These are phyloP conservation scores for Thunnus maccoyii DNA, from an alignment of 2,113 vertebrate species.

Conservation along the genomic window DNA sequence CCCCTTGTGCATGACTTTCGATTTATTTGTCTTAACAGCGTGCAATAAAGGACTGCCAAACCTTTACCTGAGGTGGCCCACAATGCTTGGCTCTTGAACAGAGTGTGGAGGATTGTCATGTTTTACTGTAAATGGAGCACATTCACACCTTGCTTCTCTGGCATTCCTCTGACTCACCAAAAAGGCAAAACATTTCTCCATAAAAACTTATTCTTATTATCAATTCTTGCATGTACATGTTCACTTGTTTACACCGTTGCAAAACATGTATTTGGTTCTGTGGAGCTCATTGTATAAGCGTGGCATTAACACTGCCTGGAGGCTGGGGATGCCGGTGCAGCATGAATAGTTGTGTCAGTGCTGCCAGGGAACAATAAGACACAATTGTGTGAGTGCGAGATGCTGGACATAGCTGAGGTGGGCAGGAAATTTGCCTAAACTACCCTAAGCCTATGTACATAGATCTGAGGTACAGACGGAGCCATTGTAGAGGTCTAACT, in stretches of 20 bases:
- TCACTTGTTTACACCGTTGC: conserved; percentile 3
- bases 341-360: conserved; percentile 29
- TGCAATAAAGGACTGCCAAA: conserved; percentile 1
- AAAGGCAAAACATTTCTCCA: neutral
- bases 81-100: neutral
- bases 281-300: conserved; percentile 9
- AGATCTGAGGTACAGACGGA: conserved; percentile 42
- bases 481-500: conserved; percentile 27
- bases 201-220: neutral
- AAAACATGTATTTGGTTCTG: neutral
- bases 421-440: conserved; percentile 31
- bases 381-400: conserved; percentile 33
- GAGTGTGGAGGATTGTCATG: neutral
- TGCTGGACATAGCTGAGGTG: conserved; percentile 50
- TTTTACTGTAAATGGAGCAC: neutral
- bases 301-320: conserved; percentile 11
- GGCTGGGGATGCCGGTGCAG: conserved; percentile 24
- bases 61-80: conserved; percentile 9
- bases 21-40: conserved; percentile 16
- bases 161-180: conserved; percentile 19
- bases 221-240: conserved; percentile 25
- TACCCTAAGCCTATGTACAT: conserved; percentile 18
- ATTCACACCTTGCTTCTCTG: neutral
- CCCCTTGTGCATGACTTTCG: neutral
- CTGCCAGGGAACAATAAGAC: conserved; percentile 32